These are phyloP conservation scores for Cherax destructor DNA, from an alignment of 1,140 invertebrate genomes.

Conservation along the genomic window DNA sequence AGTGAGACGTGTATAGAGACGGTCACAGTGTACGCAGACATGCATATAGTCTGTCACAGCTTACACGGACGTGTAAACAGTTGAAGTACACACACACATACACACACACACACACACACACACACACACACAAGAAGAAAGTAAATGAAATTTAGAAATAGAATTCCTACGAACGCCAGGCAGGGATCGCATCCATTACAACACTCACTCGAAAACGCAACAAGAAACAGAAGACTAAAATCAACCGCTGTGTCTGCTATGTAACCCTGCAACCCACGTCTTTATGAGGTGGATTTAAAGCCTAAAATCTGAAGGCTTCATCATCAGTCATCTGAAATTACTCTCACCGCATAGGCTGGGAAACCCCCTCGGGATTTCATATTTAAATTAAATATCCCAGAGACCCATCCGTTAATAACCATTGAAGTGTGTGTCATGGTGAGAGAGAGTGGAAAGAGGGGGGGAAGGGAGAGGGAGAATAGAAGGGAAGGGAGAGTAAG, in stretches of 20 bases:
- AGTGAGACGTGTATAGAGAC: too few relatives aligned
- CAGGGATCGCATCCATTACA: too few relatives aligned
- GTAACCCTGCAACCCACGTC: not conserved
- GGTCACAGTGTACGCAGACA: too few relatives aligned
- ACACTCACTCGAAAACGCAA: too few relatives aligned
- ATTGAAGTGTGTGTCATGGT: conserved; percentile 51
- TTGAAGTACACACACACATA: too few relatives aligned
- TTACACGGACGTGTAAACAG: too few relatives aligned
- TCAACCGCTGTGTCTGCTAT: conserved; percentile 5
- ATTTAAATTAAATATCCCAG: conserved; percentile 63
- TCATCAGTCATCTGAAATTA: conserved; percentile 64
- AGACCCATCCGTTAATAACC: conserved; percentile 64
- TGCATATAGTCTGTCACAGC: too few relatives aligned
- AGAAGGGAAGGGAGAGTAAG: not conserved
- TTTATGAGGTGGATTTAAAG: conserved; percentile 27
- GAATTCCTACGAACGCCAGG: too few relatives aligned
- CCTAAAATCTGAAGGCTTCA: conserved; percentile 49
- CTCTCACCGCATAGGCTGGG: conserved; percentile 11
- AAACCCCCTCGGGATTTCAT: conserved; percentile 41
- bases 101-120: too few relatives aligned
- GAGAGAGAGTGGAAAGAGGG: conserved; percentile 10
- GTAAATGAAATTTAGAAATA: too few relatives aligned
- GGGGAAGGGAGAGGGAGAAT: not conserved
- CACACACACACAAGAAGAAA: too few relatives aligned
- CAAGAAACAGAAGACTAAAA: too few relatives aligned